Conservation (phyloP, 2,113 vertebrate genomes). For the Lepidiolamprologus cunningtoni region DNA sequence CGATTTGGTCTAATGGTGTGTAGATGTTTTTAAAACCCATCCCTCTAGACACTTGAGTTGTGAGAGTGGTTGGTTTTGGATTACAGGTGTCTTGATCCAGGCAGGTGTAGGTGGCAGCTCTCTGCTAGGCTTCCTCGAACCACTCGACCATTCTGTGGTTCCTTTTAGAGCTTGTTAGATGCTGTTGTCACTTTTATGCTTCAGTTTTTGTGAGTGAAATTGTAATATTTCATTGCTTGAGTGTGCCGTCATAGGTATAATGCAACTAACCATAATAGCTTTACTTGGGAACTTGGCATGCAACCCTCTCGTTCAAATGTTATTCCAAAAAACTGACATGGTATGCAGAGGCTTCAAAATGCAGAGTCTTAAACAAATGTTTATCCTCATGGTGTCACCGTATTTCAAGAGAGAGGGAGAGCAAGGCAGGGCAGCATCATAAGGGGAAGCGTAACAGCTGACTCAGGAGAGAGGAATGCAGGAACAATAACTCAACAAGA, state of each 20-base stretch:
- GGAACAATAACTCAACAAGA: neutral
- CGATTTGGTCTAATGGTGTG: neutral
- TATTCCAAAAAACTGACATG: neutral
- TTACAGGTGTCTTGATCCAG: neutral
- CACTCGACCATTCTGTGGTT: neutral
- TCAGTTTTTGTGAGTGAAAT: neutral
- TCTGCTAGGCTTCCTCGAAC: neutral
- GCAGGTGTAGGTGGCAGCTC: neutral
- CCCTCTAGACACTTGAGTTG: accelerated
- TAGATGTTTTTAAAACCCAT: neutral
- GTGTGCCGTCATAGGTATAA: accelerated
- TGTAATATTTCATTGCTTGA: neutral
- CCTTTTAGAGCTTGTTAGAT: accelerated
- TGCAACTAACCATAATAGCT: neutral
- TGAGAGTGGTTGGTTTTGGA: neutral
- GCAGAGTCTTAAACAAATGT: neutral
- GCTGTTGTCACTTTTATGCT: neutral
- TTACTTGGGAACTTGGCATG: neutral
- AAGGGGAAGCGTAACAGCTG: neutral
- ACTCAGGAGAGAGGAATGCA: neutral
- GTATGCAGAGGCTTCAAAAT: neutral
- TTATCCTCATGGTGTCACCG: neutral
- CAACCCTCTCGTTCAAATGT: neutral
- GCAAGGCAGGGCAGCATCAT: neutral
- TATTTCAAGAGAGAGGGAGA: neutral